A percentile compares a stretch with the other conserved stretches of the same genome.
These are phyloP conservation scores for Datnioides undecimradiatus DNA, from an alignment of 2,113 vertebrate species.

Conservation along the genomic window DNA sequence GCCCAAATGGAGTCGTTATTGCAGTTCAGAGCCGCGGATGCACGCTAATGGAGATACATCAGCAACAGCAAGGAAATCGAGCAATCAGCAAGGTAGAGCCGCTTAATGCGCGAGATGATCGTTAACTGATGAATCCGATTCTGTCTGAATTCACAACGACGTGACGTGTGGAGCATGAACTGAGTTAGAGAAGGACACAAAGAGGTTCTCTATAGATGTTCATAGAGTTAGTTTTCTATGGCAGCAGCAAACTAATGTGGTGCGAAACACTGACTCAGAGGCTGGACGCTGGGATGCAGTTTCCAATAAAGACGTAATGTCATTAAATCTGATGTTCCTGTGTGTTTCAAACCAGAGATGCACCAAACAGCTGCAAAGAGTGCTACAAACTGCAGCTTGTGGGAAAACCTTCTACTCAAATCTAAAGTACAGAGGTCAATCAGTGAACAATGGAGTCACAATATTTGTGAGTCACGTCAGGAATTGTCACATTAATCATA, in stretches of 20 bases:
- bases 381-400: neutral
- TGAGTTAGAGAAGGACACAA: too few relatives aligned
- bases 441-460: neutral
- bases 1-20: conserved; percentile 52
- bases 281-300: too few relatives aligned
- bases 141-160: too few relatives aligned
- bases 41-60: conserved; percentile 42
- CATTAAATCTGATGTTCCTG: too few relatives aligned
- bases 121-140: too few relatives aligned
- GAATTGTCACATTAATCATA: too few relatives aligned
- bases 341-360: neutral
- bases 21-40: conserved; percentile 7
- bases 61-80: neutral
- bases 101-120: neutral
- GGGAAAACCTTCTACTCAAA: neutral
- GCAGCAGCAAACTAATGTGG: too few relatives aligned
- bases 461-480: neutral
- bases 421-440: neutral
- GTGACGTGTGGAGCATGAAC: too few relatives aligned
- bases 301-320: too few relatives aligned
- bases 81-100: neutral
- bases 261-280: too few relatives aligned
- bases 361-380: neutral
- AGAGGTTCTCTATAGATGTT: too few relatives aligned
- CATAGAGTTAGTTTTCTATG: too few relatives aligned